Conservation (phyloP, 2,888 invertebrate genomes). For the Ophioninae sp. region DNA sequence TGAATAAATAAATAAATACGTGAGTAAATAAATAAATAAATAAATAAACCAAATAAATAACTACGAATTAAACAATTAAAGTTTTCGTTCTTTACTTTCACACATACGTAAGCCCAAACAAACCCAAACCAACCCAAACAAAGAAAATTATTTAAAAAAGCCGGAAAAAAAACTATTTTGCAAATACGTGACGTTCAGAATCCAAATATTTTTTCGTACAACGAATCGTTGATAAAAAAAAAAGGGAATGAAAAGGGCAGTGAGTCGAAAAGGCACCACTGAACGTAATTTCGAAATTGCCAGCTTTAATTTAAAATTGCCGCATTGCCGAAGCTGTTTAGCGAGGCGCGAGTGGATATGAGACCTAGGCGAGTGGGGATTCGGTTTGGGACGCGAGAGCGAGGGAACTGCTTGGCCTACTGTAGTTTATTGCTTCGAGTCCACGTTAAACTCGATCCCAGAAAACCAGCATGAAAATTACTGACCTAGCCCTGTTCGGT, state of each 20-base stretch:
- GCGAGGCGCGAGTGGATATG: conserved; percentile 51
- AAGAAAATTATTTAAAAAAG: background rate
- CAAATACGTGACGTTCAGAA: background rate
- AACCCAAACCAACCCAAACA: background rate
- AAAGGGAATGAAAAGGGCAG: background rate
- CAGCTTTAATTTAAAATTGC: conserved; percentile 46
- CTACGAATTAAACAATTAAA: too few relatives aligned
- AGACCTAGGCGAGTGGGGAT: conserved; percentile 6
- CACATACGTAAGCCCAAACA: too few relatives aligned
- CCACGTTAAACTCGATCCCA: conserved; percentile 19
- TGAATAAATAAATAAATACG: too few relatives aligned
- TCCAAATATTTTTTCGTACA: background rate
- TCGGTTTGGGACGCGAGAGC: background rate
- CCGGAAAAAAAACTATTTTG: background rate
- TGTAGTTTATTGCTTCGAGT: background rate
- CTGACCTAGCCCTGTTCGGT: conserved; percentile 49
- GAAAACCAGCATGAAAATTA: conserved; percentile 51
- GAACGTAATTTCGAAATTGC: conserved; percentile 4
- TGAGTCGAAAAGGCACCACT: background rate
- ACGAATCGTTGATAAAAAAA: background rate
- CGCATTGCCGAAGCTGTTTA: conserved; percentile 56
- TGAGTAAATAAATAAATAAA: too few relatives aligned
- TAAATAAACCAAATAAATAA: too few relatives aligned
- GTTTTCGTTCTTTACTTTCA: too few relatives aligned
- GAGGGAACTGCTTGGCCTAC: conserved; percentile 26